Evolutionary conservation across 2,888 invertebrate genomes (phyloP), one percentile per base, ranked within the genome.

Genomic region (Geotrupes spiniger): DNA sequence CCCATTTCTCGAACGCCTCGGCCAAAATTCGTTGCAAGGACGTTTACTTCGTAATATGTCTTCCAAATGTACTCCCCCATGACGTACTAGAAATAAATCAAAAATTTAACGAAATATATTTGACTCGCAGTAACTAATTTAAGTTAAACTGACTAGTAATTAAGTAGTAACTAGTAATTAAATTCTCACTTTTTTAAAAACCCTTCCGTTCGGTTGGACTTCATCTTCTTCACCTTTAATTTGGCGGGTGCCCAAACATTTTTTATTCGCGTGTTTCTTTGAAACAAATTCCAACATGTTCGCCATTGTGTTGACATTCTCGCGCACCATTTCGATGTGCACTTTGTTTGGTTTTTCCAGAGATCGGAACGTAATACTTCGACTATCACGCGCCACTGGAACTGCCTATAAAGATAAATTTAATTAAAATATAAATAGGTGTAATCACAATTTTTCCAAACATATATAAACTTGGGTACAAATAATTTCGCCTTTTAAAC

Each of bases 1-100:
- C 93, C 94, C 27, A 92, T 74, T 63, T 84, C 85, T 29, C 87
- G 79, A 53, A 99, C 77, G 1, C 97, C 98, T 47, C 85, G 84
- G 38, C 92, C 91, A 72, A 98, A 88, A 60, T 84, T 77, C 0
- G 80, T 74, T 2, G 93, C 86, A 68, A 87, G 77, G n/a, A 76
- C 74, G 65, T 91, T 87, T 2, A 91, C 84, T 60, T 92, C 89
- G 21, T 76, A 73, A 73, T 84, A 96, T 3, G 87, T 84, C 57
- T 87, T 85, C 96, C 97, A 98, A 61, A 82, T 80, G 75, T 97
- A 98, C 28, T 89, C 87, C 41, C 96, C 97, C 84, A 96, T 84
- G 63, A 89, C 88, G 74, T 91, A 91, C 87, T 92, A 75, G 1
- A 75, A 72, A 49, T 53, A 51, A 51, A 50, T 51, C 54, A 42